Evolutionary conservation across 2,888 invertebrate genomes (phyloP), one percentile per base, ranked within the genome.

Genomic region (Helleia helle): DNA sequence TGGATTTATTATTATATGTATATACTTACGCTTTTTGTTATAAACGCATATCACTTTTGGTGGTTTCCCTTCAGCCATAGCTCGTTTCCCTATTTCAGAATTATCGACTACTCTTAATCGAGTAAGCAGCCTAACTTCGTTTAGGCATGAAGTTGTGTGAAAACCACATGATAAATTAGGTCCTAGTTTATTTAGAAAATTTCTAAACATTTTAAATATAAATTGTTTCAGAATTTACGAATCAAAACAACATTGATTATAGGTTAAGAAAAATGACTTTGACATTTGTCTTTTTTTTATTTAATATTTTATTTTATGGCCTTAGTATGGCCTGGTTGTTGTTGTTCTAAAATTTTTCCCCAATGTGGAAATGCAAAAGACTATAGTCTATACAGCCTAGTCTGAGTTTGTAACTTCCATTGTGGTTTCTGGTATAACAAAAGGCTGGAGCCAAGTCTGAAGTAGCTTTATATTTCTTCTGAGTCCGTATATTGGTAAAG

Each of bases 101-200:
- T 99, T 99, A 73, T 99, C 99, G 2, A 99, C 99, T 4, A 98
- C 96, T 58, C 96, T 86, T 9, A 98, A 79, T 36, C 95, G 86
- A 1, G 94, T 88, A 51, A 95, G 59, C 63, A 91, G 89, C 27
- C 89, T 87, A 36, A 95, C 91, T 75, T 94, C 91, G 60, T 76
- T 87, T 50, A 86, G 71, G 40, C 73, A 62, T 3, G 86, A 52
- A 0, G 91, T 87, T 6, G 89, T 89, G 58, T 91, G 91, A 41
- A 93, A 73, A 3, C 71, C 67, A 44, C 67, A 58, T 36, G 61
- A 42, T 49, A 54, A 29, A 38, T 41, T 39, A 4, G 54, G 47
- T 36, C 31, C 62, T 17, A 79, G 12, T 43, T 64, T 74, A 45
- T 41, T 65, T 11, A 77, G 9, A 14, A 80, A 12, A 26, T 54